Evolutionary conservation across 64 coral and sea anemone genomes (phyloP).

Genomic region (Acropora tenuis): DNA sequence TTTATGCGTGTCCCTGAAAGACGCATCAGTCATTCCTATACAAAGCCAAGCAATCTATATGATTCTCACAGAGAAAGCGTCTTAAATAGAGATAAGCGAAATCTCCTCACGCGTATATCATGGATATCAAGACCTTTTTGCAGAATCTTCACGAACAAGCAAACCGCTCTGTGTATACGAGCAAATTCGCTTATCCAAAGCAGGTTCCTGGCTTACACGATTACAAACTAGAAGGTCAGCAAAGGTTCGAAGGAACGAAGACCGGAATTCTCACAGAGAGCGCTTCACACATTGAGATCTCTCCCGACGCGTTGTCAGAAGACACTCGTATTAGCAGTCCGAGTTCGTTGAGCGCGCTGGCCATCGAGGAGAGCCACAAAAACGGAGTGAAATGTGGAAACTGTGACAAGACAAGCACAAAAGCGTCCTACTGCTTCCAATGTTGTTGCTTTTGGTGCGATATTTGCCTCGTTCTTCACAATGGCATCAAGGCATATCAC

Average conservation of each 20-base stretch:
- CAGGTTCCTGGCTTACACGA: slow-evolving; percentile 20
- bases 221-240: neutral
- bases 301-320: no score
- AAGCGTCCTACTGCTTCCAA: slow-evolving; percentile 18
- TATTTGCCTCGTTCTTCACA: neutral
- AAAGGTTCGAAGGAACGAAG: no score
- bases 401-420: neutral
- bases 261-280: no score
- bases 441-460: slow-evolving; percentile 19
- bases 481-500: no score
- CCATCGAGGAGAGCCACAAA: neutral
- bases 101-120: neutral
- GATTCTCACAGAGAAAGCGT: no score
- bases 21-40: no score
- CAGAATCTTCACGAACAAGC: neutral
- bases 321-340: neutral
- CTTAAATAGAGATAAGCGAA: no score
- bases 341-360: neutral
- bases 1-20: no score
- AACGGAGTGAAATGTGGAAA: neutral
- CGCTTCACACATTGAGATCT: no score
- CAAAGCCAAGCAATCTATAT: no score
- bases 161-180: neutral
- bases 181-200: slow-evolving; percentile 6
- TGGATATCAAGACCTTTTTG: neutral